phyloP scores from a whole-genome alignment of 2,888 invertebrate genomes.

The Vesta saturnalis region DNA sequence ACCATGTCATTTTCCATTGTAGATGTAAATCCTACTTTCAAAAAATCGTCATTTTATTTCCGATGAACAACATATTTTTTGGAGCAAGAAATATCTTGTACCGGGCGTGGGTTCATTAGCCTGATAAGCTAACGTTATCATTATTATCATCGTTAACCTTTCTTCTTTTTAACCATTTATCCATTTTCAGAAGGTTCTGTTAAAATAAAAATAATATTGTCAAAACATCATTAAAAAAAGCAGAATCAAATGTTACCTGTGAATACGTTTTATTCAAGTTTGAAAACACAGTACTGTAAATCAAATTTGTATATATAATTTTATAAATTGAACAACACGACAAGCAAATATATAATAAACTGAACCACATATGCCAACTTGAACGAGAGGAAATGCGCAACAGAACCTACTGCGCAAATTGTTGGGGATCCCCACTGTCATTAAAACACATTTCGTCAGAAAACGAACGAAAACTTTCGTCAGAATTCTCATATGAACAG shows the following conservation, averaged over 20 bases:
- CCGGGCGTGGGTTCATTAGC: not conserved
- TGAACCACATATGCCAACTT: conserved; percentile 14
- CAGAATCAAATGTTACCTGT: conserved; percentile 19
- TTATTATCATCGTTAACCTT: conserved; percentile 18
- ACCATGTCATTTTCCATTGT: not conserved
- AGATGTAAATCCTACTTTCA: not conserved
- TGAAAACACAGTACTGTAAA: conserved; percentile 22
- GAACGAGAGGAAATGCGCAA: not conserved
- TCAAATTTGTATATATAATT: conserved; percentile 21
- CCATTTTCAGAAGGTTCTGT: not conserved
- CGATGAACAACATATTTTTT: not conserved
- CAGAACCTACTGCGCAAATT: not conserved
- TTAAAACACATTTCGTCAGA: not conserved
- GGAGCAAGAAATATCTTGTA: not conserved
- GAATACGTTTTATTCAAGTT: conserved; percentile 19
- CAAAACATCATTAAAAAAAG: not conserved
- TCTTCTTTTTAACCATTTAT: conserved; percentile 19
- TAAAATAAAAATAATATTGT: not conserved
- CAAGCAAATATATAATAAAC: conserved; percentile 24
- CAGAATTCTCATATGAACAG: too few species aligned
- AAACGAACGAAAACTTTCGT: too few species aligned
- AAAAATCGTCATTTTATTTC: not conserved
- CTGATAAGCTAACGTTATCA: conserved; percentile 9
- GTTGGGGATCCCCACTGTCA: not conserved
- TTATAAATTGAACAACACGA: conserved; percentile 27